A percentile compares a stretch with the other conserved stretches of the same genome.
phyloP scores from a whole-genome alignment of 2,797 vertebrate species.

The Channa striata region DNA sequence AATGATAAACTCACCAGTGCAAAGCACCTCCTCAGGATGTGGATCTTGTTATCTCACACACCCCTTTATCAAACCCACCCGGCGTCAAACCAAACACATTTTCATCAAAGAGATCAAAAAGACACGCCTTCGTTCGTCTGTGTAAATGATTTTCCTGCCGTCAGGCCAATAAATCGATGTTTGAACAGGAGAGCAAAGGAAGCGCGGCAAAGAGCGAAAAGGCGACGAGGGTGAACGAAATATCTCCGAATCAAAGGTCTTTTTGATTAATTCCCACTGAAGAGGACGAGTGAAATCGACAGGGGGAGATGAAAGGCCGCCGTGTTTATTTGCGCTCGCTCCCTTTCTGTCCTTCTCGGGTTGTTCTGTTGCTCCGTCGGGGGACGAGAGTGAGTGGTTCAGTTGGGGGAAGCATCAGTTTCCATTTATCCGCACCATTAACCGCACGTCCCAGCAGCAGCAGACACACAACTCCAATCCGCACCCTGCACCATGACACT shows the following conservation, averaged over 20 bases:
- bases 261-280: conserved; percentile 31
- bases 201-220: not conserved
- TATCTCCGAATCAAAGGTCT: conserved; percentile 33
- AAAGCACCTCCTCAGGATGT: not conserved
- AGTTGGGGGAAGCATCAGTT: conserved; percentile 68
- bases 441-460: conserved; percentile 48
- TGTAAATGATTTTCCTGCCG: conserved; percentile 32
- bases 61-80: conserved; percentile 19
- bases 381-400: conserved; percentile 43
- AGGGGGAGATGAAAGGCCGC: conserved; percentile 29
- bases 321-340: conserved; percentile 3
- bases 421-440: conserved; percentile 81
- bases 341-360: conserved; percentile 4
- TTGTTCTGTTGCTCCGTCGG: conserved; percentile 4
- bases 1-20: conserved; percentile 10
- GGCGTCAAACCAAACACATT: conserved; percentile 40
- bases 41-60: not conserved
- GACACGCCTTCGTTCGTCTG: conserved; percentile 21
- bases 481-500: conserved; percentile 26
- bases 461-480: conserved; percentile 40
- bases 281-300: conserved; percentile 6
- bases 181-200: conserved; percentile 39
- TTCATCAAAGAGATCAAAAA: conserved; percentile 41
- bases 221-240: conserved; percentile 6
- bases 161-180: conserved; percentile 31